These are phyloP conservation scores for Pachydiplax longipennis DNA, from an alignment of 2,888 invertebrate genomes.

Conservation along the genomic window DNA sequence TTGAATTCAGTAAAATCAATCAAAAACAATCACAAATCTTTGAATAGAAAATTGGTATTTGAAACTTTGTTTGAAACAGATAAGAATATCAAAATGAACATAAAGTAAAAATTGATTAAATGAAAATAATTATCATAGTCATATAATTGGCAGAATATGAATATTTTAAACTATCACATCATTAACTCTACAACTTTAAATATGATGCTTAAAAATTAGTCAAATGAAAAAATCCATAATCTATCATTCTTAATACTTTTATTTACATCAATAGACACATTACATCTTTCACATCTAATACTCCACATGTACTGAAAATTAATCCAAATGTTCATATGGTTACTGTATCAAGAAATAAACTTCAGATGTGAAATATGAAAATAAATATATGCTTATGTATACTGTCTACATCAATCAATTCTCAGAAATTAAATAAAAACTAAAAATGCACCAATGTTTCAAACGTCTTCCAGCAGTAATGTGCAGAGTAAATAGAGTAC, in stretches of 20 bases:
- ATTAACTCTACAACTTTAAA: too few species aligned
- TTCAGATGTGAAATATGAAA: slow-evolving; percentile 45
- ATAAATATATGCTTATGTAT: slow-evolving; percentile 43
- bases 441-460: slow-evolving; percentile 42
- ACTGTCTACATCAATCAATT: slow-evolving; percentile 32
- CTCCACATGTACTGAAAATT: slow-evolving; percentile 43
- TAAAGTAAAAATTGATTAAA: too few species aligned
- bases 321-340: slow-evolving; percentile 44
- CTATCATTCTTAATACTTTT: slow-evolving; percentile 41
- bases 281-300: slow-evolving; percentile 45
- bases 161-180: too few species aligned
- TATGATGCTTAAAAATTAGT: too few species aligned
- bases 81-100: too few species aligned
- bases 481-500: slow-evolving; percentile 44
- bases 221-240: neutral
- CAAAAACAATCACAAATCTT: too few species aligned
- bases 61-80: too few species aligned
- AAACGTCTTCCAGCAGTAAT: slow-evolving; percentile 44
- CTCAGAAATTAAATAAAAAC: slow-evolving; percentile 36
- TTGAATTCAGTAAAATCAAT: too few species aligned
- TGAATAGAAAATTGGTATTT: too few species aligned
- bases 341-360: slow-evolving; percentile 38
- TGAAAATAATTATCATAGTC: too few species aligned
- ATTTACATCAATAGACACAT: slow-evolving; percentile 45
- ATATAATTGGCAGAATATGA: too few species aligned